Conservation (phyloP, 2,797 vertebrate genomes). For the Rhyacichthys aspro region DNA sequence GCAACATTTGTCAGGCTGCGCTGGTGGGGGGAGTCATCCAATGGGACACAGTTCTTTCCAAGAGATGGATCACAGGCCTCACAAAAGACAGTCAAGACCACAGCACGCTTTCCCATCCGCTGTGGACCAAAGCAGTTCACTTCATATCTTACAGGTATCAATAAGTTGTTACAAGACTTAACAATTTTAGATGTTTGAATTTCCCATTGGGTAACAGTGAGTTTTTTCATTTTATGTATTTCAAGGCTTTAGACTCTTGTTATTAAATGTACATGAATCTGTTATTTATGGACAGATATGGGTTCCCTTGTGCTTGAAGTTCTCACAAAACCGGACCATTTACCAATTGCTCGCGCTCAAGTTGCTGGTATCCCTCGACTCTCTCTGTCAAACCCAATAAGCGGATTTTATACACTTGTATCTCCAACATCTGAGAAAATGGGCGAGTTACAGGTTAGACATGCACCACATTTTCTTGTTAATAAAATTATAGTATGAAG, state of each 20-base stretch:
- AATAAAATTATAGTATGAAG: not conserved
- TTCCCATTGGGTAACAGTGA: no score
- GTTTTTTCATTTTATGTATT: no score
- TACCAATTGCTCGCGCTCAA: constrained; percentile 87
- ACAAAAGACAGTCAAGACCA: constrained; percentile 82
- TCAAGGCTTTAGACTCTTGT: not conserved
- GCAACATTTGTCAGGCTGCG: constrained; percentile 83
- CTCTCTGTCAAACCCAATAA: constrained; percentile 85
- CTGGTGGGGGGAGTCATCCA: constrained; percentile 94
- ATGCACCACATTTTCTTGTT: not conserved
- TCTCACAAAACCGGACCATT: constrained; percentile 85
- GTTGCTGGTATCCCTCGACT: constrained; percentile 85
- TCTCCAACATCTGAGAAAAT: constrained; percentile 91
- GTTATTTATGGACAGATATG: constrained; percentile 86
- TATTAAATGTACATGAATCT: not conserved
- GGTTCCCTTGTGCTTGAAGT: constrained; percentile 89
- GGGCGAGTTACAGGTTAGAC: constrained; percentile 91
- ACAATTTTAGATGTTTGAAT: not conserved
- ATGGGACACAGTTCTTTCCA: constrained; percentile 87
- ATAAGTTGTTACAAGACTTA: not conserved
- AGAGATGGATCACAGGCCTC: constrained; percentile 77
- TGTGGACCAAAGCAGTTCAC: constrained; percentile 92
- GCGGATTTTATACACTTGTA: constrained; percentile 87
- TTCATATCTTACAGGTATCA: constrained; percentile 91
- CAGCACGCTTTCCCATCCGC: constrained; percentile 86